Evolutionary conservation across 2,888 invertebrate genomes (phyloP).

Genomic region (Helicoverpa assulta): DNA sequence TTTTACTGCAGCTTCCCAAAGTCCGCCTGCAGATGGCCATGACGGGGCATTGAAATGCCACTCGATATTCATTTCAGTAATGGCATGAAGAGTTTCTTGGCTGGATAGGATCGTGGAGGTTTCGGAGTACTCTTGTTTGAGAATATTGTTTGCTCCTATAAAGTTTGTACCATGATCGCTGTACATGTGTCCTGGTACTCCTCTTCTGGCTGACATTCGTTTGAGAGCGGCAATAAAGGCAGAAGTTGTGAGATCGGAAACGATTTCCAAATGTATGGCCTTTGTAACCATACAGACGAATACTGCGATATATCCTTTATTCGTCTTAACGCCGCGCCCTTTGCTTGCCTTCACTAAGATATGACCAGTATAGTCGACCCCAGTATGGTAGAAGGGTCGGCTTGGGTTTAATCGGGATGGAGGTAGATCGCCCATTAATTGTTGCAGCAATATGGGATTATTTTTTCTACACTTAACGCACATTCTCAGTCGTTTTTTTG

Average conservation of each 20-base stretch:
- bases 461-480: conserved; percentile 10
- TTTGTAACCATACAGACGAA: conserved; percentile 26
- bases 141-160: conserved; percentile 24
- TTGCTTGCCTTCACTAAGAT: conserved; percentile 16
- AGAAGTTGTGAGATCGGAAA: conserved; percentile 14
- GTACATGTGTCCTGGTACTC: conserved; percentile 17
- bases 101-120: conserved; percentile 8
- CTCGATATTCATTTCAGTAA: conserved; percentile 17
- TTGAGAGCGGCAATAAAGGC: conserved; percentile 11
- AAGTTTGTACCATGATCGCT: conserved; percentile 28
- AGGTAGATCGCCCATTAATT: conserved; percentile 16
- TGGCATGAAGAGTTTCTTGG: not conserved
- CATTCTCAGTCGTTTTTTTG: conserved; percentile 20
- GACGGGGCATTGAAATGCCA: not conserved
- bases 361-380: conserved; percentile 29
- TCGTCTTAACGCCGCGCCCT: conserved; percentile 20
- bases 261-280: conserved; percentile 24
- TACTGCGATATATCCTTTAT: conserved; percentile 26
- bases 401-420: conserved; percentile 18
- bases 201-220: conserved; percentile 22
- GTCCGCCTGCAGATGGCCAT: conserved; percentile 8
- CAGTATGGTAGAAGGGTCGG: conserved; percentile 30
- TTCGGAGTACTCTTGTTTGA: conserved; percentile 14
- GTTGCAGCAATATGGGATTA: conserved; percentile 4
- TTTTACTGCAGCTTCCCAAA: conserved; percentile 2